These are phyloP conservation scores for Hiodon alosoides DNA, from an alignment of 2,113 vertebrate species.

Conservation along the genomic window DNA sequence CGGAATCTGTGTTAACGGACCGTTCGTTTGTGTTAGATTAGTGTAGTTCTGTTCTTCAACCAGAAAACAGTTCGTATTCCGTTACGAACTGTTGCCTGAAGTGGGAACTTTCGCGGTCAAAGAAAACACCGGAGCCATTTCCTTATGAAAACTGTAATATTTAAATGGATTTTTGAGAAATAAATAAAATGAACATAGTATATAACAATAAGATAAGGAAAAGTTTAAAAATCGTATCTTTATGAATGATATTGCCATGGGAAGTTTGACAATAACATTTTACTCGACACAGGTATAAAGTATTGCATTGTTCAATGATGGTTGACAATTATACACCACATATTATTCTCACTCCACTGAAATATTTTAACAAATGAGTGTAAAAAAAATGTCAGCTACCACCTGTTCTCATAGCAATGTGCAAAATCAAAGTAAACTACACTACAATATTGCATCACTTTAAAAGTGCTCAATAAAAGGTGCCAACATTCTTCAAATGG, in stretches of 20 bases:
- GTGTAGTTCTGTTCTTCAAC: no score
- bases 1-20: no score
- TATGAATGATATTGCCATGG: conserved; percentile 58
- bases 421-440: conserved; percentile 55
- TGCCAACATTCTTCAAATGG: conserved; percentile 48
- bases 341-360: conserved; percentile 30
- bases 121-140: conserved; percentile 16
- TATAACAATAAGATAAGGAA: conserved; percentile 51
- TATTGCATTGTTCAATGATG: conserved; percentile 66
- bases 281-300: conserved; percentile 56
- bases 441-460: conserved; percentile 70
- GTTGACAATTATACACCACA: conserved; percentile 26
- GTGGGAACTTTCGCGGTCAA: no score
- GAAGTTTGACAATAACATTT: conserved; percentile 45
- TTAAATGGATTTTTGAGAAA: conserved; percentile 61
- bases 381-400: conserved; percentile 36
- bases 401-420: conserved; percentile 43
- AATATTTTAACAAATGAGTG: conserved; percentile 32
- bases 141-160: conserved; percentile 65
- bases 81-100: no score
- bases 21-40: no score
- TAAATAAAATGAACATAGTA: conserved; percentile 69
- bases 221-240: conserved; percentile 41
- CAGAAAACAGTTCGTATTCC: no score
- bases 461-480: conserved; percentile 66